Conservation (phyloP, 53 echinoderm and acorn worm genomes). For the Patiria pectinifera region DNA sequence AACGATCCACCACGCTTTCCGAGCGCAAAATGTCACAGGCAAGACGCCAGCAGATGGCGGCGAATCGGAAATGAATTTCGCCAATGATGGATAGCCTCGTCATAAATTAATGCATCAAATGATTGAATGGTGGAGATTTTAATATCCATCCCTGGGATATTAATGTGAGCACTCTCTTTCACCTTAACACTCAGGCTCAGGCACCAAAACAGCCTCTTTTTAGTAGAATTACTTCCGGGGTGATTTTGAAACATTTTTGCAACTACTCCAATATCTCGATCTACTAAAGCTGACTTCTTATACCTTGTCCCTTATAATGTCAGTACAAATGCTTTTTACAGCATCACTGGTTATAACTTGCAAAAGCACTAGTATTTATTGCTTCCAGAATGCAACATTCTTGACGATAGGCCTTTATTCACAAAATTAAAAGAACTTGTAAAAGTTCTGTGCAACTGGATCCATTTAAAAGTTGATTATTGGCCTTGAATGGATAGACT, state of each 20-base stretch:
- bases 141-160: slow-evolving; percentile 8
- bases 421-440: no score
- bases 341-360: no score
- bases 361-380: no score
- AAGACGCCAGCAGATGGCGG: slow-evolving; percentile 45
- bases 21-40: slow-evolving; percentile 6
- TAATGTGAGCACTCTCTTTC: background rate
- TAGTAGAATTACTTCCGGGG: background rate
- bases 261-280: background rate
- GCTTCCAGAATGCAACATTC: no score
- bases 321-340: no score
- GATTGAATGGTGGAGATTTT: slow-evolving; percentile 3
- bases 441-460: no score
- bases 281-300: background rate
- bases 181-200: background rate
- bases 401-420: no score
- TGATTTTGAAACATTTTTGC: background rate
- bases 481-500: no score
- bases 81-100: slow-evolving; percentile 40
- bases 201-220: no score
- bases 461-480: no score
- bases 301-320: no score
- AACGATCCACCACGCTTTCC: background rate
- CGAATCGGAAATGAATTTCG: slow-evolving; percentile 38
- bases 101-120: slow-evolving; percentile 44